Percentiles rank a stretch among this genome's conserved stretches.
Evolutionary conservation across 2,888 invertebrate species (phyloP).

Genomic region (Pammene aurita): DNA sequence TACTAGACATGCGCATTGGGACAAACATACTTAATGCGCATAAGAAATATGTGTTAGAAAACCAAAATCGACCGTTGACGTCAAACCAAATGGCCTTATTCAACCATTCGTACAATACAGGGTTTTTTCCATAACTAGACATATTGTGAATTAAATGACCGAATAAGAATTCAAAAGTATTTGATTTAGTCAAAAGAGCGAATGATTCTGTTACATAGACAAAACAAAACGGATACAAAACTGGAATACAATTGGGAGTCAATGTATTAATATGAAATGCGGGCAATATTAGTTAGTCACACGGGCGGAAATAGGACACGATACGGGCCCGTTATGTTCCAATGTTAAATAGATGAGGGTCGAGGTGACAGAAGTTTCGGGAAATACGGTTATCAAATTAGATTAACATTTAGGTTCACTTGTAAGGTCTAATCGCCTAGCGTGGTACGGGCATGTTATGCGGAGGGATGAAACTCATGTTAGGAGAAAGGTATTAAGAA

Average conservation of each 20-base stretch:
- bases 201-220: no score
- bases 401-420: not conserved
- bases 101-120: not conserved
- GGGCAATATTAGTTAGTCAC: slow-evolving; percentile 41
- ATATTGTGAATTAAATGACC: no score
- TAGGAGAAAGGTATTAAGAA: no score
- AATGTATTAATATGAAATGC: slow-evolving; percentile 41
- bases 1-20: slow-evolving; percentile 18
- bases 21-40: slow-evolving; percentile 34
- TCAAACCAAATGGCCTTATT: slow-evolving; percentile 28
- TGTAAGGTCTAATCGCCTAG: no score
- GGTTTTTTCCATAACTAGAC: no score
- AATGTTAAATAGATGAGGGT: slow-evolving; percentile 30
- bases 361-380: slow-evolving; percentile 8
- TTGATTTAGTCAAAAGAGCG: no score
- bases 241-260: slow-evolving; percentile 1
- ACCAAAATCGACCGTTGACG: slow-evolving; percentile 32
- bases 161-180: no score
- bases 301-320: slow-evolving; percentile 34
- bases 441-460: no score
- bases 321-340: slow-evolving; percentile 44
- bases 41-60: slow-evolving; percentile 25
- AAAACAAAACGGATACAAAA: not conserved
- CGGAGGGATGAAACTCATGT: no score
- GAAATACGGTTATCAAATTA: slow-evolving; percentile 1